Conservation (phyloP, 1,140 invertebrate species). For the Drosophila leontia region DNA sequence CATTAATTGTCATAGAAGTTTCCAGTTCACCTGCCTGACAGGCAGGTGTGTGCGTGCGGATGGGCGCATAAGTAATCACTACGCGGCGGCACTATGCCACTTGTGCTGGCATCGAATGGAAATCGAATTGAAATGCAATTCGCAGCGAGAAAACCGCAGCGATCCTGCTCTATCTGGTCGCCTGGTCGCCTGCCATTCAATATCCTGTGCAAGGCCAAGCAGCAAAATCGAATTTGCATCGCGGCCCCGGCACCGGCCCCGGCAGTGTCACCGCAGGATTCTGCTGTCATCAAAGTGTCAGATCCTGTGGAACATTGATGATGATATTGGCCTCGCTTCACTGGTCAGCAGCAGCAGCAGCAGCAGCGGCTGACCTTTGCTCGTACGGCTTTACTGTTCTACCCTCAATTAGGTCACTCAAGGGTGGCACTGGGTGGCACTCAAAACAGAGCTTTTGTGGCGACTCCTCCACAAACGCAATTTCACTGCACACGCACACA, state of each 20-base stretch:
- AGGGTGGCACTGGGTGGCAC: constrained; percentile 2
- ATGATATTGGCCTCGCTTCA: constrained; percentile 39
- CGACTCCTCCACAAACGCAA: constrained; percentile 43
- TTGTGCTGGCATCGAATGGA: constrained; percentile 6
- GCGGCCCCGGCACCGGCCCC: not conserved
- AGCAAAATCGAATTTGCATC: constrained; percentile 69
- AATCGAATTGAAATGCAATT: constrained; percentile 57
- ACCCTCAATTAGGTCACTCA: constrained; percentile 32
- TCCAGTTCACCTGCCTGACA: not conserved
- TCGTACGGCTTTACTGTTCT: not conserved
- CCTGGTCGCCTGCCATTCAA: constrained; percentile 29
- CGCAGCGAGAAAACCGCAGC: constrained; percentile 35
- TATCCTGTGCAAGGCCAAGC: constrained; percentile 55
- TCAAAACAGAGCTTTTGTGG: constrained; percentile 8
- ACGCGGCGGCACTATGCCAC: not conserved
- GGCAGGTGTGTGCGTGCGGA: constrained; percentile 19
- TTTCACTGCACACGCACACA: constrained; percentile 60
- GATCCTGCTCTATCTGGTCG: constrained; percentile 1
- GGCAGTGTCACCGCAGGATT: constrained; percentile 18
- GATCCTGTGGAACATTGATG: constrained; percentile 33
- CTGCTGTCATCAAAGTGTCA: constrained; percentile 51
- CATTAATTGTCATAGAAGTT: constrained; percentile 22
- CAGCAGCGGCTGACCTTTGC: constrained; percentile 43
- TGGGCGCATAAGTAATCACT: constrained; percentile 15
- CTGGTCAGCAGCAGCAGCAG: constrained; percentile 16